Evolutionary conservation across 2,797 vertebrate genomes (phyloP).

Genomic region (Geranospiza caerulescens): DNA sequence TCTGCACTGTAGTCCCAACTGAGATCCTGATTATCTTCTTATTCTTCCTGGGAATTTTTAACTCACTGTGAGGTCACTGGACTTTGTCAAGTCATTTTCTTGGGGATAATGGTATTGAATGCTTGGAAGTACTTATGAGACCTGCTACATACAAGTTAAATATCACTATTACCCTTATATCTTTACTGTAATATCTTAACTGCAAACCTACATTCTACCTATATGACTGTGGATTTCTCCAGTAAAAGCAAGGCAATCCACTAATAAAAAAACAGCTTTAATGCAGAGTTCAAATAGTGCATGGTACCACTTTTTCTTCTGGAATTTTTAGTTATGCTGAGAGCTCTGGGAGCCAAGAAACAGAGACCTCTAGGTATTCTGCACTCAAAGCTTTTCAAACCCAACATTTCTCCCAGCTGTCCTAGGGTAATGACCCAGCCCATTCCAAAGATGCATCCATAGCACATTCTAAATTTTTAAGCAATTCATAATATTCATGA

Average conservation of each 20-base stretch:
- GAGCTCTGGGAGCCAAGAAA: neutral
- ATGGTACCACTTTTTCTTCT: neutral
- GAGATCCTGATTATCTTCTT: neutral
- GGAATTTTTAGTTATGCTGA: neutral
- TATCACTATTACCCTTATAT: neutral
- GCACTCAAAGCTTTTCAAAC: neutral
- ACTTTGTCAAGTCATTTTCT: neutral
- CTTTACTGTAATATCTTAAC: neutral
- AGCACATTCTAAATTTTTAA: neutral
- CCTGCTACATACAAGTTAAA: neutral
- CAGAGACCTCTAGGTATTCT: neutral
- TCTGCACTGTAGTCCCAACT: neutral
- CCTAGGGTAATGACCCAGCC: neutral
- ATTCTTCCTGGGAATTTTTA: neutral
- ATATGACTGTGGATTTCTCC: neutral
- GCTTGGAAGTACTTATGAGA: neutral
- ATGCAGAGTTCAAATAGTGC: neutral
- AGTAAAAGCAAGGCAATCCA: neutral
- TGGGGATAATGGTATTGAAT: neutral
- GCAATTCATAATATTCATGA: neutral
- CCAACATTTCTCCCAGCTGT: neutral
- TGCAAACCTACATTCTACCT: neutral
- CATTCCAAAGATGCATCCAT: neutral
- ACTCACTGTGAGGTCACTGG: rapidly evolving
- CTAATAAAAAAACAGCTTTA: neutral